Base-by-base conservation (phyloP, 1,140 invertebrate genomes). In the Venturia canescens region DNA sequence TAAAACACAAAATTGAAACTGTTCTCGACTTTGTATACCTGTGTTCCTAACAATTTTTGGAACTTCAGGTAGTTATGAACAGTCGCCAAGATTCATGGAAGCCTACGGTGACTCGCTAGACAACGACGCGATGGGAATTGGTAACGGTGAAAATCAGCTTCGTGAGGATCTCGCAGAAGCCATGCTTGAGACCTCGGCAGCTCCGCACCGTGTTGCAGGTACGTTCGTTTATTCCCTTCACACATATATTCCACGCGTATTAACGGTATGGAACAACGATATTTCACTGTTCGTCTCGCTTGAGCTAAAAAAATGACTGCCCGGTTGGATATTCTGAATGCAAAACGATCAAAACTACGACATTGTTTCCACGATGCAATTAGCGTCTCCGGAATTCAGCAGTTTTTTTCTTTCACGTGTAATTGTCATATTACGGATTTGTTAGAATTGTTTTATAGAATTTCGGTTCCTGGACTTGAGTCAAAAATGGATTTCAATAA, bases 81-180 rank as follows among this genome's bases (percentile, higher is more conserved):
- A 98, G 87, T 97, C 97, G 1, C 97, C 97, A 71, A 95, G 95
- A 82, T 92, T 97, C 34, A 94, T 96, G 88, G 96, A 97, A 90
- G 94, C 94, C 50, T 96, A 95, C 84, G 95, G 94, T 77, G 94
- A 93, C 91, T 93, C 93, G 21, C 88, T 94, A 79, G 92, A 94
- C 74, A 92, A 92, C 31, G 93, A 93, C 60, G 92, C 92, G 63
- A 92, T 89, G 4, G 88, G 89, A 78, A 76, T 92, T 83, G 87
- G 92, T 83, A 84, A 90, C 79, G 90, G 93, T 82, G 97, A 98
- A 86, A 95, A 96, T 78, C 94, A 97, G 87, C 92, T 98, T 1
- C 94, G 95, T 86, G 97, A 98, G 90, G 97, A 98, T 91, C 92
- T 99, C 63, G 98, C 98, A 0, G 98, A 99, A 91, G 98, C 98